Base-by-base conservation (phyloP, 2,113 vertebrate genomes). In the Campylorhamphus procurvoides region DNA sequence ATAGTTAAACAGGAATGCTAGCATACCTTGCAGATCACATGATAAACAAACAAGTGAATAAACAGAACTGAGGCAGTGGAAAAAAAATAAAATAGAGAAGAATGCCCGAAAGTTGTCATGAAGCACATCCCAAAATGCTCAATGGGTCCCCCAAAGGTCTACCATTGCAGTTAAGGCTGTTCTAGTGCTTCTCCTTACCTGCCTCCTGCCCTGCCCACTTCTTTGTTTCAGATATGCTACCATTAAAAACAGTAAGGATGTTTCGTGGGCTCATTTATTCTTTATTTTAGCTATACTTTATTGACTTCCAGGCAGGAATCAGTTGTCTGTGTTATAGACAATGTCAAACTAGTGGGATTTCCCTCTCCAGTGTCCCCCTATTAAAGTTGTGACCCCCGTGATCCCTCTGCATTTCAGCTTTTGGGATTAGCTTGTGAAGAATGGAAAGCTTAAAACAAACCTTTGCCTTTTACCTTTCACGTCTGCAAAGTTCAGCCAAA, bases 151-250 rank as follows among this genome's bases (percentile, higher is more conserved):
- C 6, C 4, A 39, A 37, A 33, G 18, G 42, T 25, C 66, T 89
- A 33, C 23, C 33, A 16, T 39, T 63, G 25, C 28, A 55, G 1
- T 46, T n/a, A 17, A 3, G 5, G 1, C 1, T 19, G 7, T 58
- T 58, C 33, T 52, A 52, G 7, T 31, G 8, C 7, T 53, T 50
- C 33, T 75, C 15, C 16, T 63, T 68, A 59, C 4, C 14, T 4
- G 1, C 3, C 5, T 6, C 22, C 7, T 44, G 1, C 4, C 18
- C 8, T 3, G 0, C 6, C 8, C 49, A 31, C 5, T 59, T 72
- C 33, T 6, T 60, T 53, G 5, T 19, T 53, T 85, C 23, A 28
- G n/a, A n/a, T 17, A 2, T 49, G 28, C 1, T 35, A 35, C 24
- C 7, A 39, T 50, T 59, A 49, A 72, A 89, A 87, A 27, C 8